phyloP scores from a whole-genome alignment of 2,113 vertebrate genomes.

The Notothenia rossii region DNA sequence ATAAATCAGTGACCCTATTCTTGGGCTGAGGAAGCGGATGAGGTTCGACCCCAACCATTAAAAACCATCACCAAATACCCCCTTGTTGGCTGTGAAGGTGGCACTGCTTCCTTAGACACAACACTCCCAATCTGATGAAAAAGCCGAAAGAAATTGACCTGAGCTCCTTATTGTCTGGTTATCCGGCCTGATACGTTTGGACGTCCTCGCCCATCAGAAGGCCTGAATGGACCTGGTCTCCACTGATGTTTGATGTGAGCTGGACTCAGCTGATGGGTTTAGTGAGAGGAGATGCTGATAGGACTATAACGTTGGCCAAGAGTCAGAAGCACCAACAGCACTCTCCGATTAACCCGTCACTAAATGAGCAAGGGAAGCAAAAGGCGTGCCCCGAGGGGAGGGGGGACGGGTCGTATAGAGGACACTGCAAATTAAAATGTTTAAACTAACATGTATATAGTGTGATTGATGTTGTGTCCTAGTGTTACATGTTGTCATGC shows the following conservation, averaged over 20 bases:
- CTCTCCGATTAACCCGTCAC: constrained; percentile 31
- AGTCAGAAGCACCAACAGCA: constrained; percentile 41
- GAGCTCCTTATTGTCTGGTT: not conserved
- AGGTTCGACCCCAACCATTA: too few species aligned
- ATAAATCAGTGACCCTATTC: too few species aligned
- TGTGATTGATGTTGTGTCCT: too few species aligned
- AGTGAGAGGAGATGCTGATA: constrained; percentile 11
- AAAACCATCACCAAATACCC: too few species aligned
- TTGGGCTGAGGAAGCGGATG: too few species aligned
- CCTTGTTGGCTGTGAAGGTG: too few species aligned
- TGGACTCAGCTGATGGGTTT: not conserved
- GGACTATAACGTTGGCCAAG: constrained; percentile 26
- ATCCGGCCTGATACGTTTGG: not conserved
- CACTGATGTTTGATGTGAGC: not conserved
- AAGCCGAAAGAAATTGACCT: not conserved
- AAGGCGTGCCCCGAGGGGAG: constrained; percentile 18
- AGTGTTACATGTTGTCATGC: too few species aligned
- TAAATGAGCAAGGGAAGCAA: constrained; percentile 25
- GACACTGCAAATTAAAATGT: too few species aligned
- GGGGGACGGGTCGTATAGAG: not conserved
- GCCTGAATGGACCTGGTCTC: not conserved
- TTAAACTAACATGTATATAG: too few species aligned
- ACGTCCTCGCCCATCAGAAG: not conserved
- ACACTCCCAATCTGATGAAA: too few species aligned
- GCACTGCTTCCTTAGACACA: too few species aligned